Evolutionary conservation across 2,113 vertebrate genomes (phyloP), one percentile per base, ranked within the genome.

Genomic region (Prionailurus viverrinus): DNA sequence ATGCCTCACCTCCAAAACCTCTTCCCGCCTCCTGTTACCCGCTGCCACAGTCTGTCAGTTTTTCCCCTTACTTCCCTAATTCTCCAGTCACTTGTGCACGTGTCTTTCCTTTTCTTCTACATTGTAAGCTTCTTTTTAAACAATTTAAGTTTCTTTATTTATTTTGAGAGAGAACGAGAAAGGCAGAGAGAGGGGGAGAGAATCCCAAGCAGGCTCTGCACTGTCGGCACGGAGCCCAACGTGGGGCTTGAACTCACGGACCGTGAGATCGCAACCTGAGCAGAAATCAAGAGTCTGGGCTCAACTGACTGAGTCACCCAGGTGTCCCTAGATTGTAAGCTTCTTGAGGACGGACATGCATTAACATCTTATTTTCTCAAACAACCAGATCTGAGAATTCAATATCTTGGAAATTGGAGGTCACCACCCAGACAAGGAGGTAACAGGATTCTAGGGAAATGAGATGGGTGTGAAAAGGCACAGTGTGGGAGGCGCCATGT

Each of bases 321-420:
- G 21, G 21, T 61, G 21, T 5, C 58, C 58, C 25, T 25, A 58
- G 41, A 31, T 14, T n/a, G 2, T 23, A n/a, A 61, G 8, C 23
- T 93, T 94, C 84, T n/a, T 55, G n/a, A 95, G 7, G 68, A 58
- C 11, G 80, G 45, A 66, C 51, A 82, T 55, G 63, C 31, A 51
- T 84, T 61, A 66, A 16, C 14, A 71, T 36, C 48, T 1, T n/a
- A 73, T 41, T 91, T 96, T 53, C 71, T 89, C 86, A 89, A 82
- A 82, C 41, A 86, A 41, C 21, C n/a, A 63, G 23, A 31, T 63
- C 76, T 89, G n/a, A 89, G 25, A 63, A 51, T 84, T 92, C 25
- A 92, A 68, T 80, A 48, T 7, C 79, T 36, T 68, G 10, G 58
- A 29, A 2, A 71, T 13, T 14, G 2, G 36, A 13, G 11, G 61